Evolutionary conservation across 1,140 invertebrate species (phyloP), one percentile per base, ranked within the genome.

Genomic region (Apis florea): DNA sequence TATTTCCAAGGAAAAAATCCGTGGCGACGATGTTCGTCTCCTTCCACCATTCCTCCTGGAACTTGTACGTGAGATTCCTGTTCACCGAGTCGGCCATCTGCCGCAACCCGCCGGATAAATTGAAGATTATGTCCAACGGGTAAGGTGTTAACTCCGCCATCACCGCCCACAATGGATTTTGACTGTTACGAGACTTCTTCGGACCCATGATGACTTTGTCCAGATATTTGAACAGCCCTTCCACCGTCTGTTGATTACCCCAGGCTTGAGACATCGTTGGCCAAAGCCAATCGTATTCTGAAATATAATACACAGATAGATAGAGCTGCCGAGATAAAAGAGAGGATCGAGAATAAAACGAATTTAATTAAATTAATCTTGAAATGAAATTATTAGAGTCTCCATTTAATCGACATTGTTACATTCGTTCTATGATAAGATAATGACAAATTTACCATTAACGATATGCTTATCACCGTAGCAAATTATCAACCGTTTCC

Each of bases 111-210:
- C 95, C 95, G 21, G 94, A 92, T 10, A 94, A 89, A 61, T 94
- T 92, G 67, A 97, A 94, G 13, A 97, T 92, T 59, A 97, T 94
- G 78, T 97, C 96, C 56, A 96, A 91, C 0, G 96, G 94, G 24
- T 94, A 94, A 2, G 97, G 96, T 0, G 97, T 97, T 49, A 97
- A 94, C 92, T 97, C 96, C 0, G 96, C 96, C 97, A 97, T 97
- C 2, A 96, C 95, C 0, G 97, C 96, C 95, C 96, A 96, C 47
- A 96, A 89, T 1, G 95, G 95, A 68, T 95, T 95, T 68, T 93
- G 93, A 59, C 89, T 93, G 8, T 91, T 93, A 66, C 90, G 91
- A 31, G 91, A 92, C 83, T 72, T 88, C 72, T 79, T 75, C 70
- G 82, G 89, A 54, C 84, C 90, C 84, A 90, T 92, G 58, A 95